Evolutionary conservation across 2,888 invertebrate species (phyloP).

Genomic region (Steinernema hermaphroditum): DNA sequence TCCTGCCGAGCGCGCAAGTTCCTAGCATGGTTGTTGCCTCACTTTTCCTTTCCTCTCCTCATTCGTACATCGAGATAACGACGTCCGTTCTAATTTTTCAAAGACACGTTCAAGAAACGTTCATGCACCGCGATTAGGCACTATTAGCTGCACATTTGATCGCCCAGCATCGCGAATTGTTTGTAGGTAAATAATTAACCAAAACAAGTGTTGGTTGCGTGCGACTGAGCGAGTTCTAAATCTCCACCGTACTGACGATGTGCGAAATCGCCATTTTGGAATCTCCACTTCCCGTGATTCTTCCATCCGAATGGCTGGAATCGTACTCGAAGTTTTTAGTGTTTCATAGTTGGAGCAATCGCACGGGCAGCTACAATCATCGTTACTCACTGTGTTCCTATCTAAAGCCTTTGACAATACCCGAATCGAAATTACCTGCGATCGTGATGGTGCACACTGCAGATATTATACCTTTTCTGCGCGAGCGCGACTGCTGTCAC

Average conservation of each 20-base stretch:
- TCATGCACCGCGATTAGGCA: neutral
- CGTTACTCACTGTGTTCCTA: neutral
- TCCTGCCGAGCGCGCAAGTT: neutral
- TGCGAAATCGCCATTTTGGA: neutral
- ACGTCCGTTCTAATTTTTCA: neutral
- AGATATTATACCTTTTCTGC: constrained; percentile 9
- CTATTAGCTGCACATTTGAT: neutral
- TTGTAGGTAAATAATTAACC: constrained; percentile 10
- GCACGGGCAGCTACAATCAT: neutral
- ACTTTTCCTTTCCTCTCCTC: neutral
- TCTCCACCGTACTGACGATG: neutral
- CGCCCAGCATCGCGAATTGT: constrained; percentile 12
- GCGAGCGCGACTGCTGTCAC: constrained; percentile 14
- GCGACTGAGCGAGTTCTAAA: neutral
- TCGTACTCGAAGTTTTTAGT: neutral
- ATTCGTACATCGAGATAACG: neutral
- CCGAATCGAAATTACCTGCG: neutral
- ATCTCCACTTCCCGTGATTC: neutral
- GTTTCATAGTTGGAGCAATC: constrained; percentile 6
- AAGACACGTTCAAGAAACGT: neutral
- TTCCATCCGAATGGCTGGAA: neutral
- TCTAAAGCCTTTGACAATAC: neutral
- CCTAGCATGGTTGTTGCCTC: neutral
- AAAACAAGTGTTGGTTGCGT: constrained; percentile 3
- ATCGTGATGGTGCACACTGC: neutral